phyloP scores from a whole-genome alignment of 2,888 invertebrate genomes.

The Sinelater perroti region DNA sequence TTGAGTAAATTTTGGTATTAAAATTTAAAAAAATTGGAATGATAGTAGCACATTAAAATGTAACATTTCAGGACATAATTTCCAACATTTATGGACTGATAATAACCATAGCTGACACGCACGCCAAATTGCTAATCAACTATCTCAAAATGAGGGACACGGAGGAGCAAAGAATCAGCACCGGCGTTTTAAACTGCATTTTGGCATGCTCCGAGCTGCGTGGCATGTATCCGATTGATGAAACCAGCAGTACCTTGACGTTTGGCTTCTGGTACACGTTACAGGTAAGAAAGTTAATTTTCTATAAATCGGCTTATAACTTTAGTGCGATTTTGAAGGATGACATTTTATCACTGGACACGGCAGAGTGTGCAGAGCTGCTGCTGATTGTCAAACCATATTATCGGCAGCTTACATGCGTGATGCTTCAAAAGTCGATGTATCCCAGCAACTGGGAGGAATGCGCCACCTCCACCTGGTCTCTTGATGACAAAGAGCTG shows the following conservation, averaged over 20 bases:
- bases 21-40: no score
- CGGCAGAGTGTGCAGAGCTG: constrained; percentile 61
- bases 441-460: constrained; percentile 68
- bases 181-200: constrained; percentile 75
- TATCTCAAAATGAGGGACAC: constrained; percentile 62
- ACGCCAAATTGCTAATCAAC: constrained; percentile 67
- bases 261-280: constrained; percentile 93
- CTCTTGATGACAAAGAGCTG: constrained; percentile 83
- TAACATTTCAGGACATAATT: constrained; percentile 71
- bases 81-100: constrained; percentile 73
- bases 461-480: constrained; percentile 63
- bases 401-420: constrained; percentile 79
- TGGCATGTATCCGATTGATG: constrained; percentile 88
- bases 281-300: constrained; percentile 67
- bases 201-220: constrained; percentile 82
- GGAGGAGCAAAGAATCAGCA: constrained; percentile 65
- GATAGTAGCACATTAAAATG: no score
- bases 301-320: constrained; percentile 1
- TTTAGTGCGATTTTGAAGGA: constrained; percentile 61
- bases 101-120: constrained; percentile 76
- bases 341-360: constrained; percentile 66
- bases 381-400: constrained; percentile 75
- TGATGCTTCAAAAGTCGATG: constrained; percentile 82
- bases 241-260: constrained; percentile 84
- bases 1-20: no score